Base-by-base conservation (phyloP, 2,113 vertebrate species). In the Rhea pennata region DNA sequence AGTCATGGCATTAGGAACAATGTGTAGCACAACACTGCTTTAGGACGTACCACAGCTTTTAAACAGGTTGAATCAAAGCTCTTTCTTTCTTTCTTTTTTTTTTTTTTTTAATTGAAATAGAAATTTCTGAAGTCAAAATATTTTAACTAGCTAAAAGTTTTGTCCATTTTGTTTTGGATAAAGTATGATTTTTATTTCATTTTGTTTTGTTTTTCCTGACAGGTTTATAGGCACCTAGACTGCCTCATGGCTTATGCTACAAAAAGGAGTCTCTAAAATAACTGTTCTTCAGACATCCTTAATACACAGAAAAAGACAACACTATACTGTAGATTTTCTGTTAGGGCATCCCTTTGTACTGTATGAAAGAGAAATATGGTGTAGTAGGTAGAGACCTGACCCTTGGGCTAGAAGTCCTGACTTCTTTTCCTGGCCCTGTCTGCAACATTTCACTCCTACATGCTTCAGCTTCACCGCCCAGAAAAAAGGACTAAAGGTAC, bases 401-500 rank as follows among this genome's bases (percentile, higher is more conserved):
- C 24, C 29, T 67, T 29, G 12, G 61, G 27, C 9, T 64, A 53
- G 51, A 78, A 87, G 19, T 0, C 48, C 85, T 74, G 64, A 59
- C 48, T 72, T 70, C 15, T 87, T 75, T 88, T 90, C 39, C 53
- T 61, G 56, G 48, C 58, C 29, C 9, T 73, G 53, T n/a, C 48
- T 75, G 39, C 46, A 72, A 78, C 33, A 36, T 74, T 93, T 88
- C 39, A 54, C 7, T 81, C 40, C 44, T 80, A 36, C 33, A 15
- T 59, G 27, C 27, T 61, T 80, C 72, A 71, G 65, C 46, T 71
- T 86, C 75, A 27, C 29, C 88, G 77, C 84, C 76, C 94, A 80
- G 86, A 93, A 93, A 93, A 90, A 39, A 15, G 31, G 17, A 67
- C 61, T 87, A 91, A 92, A 56, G 51, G 39, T 78, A 36, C 44